These are phyloP conservation scores for Sebastes diaconus DNA, from an alignment of 2,797 vertebrate genomes.

Conservation along the genomic window DNA sequence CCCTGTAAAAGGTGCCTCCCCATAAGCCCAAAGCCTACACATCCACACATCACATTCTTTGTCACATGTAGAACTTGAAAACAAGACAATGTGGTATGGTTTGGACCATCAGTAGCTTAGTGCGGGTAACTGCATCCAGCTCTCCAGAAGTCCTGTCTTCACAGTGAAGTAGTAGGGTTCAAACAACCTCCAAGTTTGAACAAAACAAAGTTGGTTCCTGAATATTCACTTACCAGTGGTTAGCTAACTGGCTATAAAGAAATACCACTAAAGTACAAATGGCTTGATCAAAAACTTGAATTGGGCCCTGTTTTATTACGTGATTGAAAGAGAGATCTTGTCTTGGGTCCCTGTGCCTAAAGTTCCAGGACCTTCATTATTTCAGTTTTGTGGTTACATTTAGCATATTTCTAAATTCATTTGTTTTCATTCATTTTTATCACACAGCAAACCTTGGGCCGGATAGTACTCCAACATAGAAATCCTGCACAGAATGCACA, in stretches of 20 bases:
- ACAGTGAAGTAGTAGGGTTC: background rate
- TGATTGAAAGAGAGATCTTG: background rate
- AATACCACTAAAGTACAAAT: background rate
- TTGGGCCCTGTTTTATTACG: background rate
- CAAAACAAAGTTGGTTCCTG: background rate
- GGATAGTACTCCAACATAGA: background rate
- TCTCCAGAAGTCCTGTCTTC: background rate
- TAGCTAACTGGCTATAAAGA: background rate
- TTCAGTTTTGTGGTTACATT: background rate
- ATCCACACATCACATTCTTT: too few relatives aligned
- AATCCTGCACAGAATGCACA: background rate
- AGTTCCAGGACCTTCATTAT: background rate
- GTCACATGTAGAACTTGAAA: too few relatives aligned
- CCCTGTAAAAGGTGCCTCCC: rapidly evolving
- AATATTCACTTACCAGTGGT: background rate
- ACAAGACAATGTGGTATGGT: too few relatives aligned
- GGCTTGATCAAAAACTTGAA: background rate
- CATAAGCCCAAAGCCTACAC: too few relatives aligned
- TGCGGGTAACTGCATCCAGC: background rate
- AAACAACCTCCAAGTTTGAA: background rate
- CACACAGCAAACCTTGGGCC: background rate
- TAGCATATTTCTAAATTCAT: background rate
- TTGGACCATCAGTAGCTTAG: too few relatives aligned
- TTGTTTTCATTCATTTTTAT: background rate
- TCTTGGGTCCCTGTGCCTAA: too few relatives aligned